These are phyloP conservation scores for Alces alces DNA, from an alignment of 2,113 vertebrate species.

Conservation along the genomic window DNA sequence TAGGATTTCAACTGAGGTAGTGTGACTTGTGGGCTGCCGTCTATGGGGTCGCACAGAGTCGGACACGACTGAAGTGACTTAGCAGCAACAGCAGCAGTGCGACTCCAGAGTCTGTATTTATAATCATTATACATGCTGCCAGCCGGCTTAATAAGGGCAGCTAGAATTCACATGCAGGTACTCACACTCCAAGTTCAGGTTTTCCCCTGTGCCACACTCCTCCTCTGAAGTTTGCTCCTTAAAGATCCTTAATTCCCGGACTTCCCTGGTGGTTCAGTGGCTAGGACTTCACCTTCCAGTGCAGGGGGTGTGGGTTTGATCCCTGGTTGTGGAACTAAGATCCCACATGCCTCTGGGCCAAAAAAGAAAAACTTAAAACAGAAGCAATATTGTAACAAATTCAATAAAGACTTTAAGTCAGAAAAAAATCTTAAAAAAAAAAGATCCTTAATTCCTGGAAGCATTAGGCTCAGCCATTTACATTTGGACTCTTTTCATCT, in stretches of 20 bases:
- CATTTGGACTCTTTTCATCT: conserved; percentile 47
- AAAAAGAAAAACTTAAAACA: background rate
- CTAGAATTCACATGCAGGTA: background rate
- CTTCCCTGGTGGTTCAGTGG: background rate
- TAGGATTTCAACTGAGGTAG: conserved; percentile 5
- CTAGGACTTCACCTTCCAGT: background rate
- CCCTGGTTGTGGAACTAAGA: background rate
- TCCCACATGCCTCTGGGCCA: background rate
- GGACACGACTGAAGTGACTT: no score
- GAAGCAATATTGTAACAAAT: background rate
- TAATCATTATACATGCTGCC: background rate
- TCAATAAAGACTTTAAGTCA: background rate
- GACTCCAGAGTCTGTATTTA: background rate
- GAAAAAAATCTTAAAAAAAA: background rate
- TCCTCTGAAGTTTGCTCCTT: conserved; percentile 42
- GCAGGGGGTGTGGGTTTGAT: background rate
- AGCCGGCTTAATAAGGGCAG: background rate
- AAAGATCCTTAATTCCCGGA: conserved; percentile 28
- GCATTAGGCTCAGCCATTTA: background rate
- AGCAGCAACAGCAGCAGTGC: background rate
- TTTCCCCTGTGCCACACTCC: background rate
- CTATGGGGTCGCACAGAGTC: no score
- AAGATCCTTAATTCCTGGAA: conserved; percentile 34
- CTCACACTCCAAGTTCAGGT: background rate
- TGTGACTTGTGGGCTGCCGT: background rate